Evolutionary conservation across 2,888 invertebrate species (phyloP).

Genomic region (Macrosoma leucophasiata): DNA sequence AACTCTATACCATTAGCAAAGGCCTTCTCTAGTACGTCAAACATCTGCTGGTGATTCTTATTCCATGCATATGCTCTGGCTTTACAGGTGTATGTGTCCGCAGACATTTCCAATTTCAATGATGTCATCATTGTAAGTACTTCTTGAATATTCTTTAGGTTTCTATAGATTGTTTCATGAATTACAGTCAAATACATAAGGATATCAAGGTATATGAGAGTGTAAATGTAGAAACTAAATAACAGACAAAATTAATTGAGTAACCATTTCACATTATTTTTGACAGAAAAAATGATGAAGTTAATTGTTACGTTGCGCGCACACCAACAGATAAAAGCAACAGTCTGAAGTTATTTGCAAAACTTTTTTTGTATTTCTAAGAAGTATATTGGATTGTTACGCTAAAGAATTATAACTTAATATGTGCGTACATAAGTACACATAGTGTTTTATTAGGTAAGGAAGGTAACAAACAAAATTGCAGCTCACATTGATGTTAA

Average conservation of each 20-base stretch:
- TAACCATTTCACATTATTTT: not conserved
- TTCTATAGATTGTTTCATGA: slow-evolving; percentile 34
- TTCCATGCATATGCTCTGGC: slow-evolving; percentile 69
- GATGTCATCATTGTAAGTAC: slow-evolving; percentile 76
- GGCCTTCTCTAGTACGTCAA: slow-evolving; percentile 49
- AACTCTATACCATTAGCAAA: slow-evolving; percentile 41
- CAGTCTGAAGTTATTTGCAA: too few relatives aligned
- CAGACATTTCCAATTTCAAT: slow-evolving; percentile 60
- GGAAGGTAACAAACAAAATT: too few relatives aligned
- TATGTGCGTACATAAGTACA: too few relatives aligned
- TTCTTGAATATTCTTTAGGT: slow-evolving; percentile 54
- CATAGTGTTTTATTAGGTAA: too few relatives aligned
- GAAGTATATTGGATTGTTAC: too few relatives aligned
- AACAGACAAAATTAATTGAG: not conserved
- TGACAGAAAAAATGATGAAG: not conserved
- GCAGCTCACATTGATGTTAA: too few relatives aligned
- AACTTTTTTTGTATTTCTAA: too few relatives aligned
- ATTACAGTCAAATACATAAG: slow-evolving; percentile 5
- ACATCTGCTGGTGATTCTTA: slow-evolving; percentile 42
- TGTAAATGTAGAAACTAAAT: not conserved
- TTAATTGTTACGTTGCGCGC: not conserved
- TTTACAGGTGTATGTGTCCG: slow-evolving; percentile 67
- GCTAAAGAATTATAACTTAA: too few relatives aligned
- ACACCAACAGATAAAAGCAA: too few relatives aligned
- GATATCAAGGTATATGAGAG: not conserved